Percentiles rank a stretch among this genome's conserved stretches.
Evolutionary conservation across 2,888 invertebrate genomes (phyloP).

Genomic region (Villa cingulata): DNA sequence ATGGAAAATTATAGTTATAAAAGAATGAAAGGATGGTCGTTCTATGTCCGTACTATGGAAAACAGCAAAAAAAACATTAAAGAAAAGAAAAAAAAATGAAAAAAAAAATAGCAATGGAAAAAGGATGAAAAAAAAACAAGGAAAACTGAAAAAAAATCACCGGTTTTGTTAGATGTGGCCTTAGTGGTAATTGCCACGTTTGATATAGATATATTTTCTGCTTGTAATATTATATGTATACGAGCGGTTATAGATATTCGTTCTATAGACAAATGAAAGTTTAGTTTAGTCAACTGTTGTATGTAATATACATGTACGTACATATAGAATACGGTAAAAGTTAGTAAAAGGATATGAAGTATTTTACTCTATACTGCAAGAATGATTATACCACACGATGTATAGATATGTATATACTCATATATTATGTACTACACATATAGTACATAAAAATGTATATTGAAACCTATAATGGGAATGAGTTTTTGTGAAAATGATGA

Average conservation of each 20-base stretch:
- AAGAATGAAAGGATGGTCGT: slow-evolving; percentile 4
- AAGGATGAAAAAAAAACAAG: background rate
- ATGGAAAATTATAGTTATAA: background rate
- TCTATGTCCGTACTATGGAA: slow-evolving; percentile 7
- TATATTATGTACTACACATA: too few relatives aligned
- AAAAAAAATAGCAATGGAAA: background rate
- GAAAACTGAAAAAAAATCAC: background rate
- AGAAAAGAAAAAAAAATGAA: too few relatives aligned
- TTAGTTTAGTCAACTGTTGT: too few relatives aligned
- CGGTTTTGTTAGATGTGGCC: slow-evolving; percentile 31
- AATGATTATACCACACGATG: too few relatives aligned
- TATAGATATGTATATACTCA: too few relatives aligned
- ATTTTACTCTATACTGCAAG: background rate
- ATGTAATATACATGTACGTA: too few relatives aligned
- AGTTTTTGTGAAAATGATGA: too few relatives aligned
- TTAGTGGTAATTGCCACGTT: slow-evolving; percentile 33
- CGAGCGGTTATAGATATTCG: too few relatives aligned
- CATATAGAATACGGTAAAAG: too few relatives aligned
- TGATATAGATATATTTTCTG: background rate
- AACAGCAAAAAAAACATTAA: slow-evolving; percentile 6
- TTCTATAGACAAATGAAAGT: background rate
- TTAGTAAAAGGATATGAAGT: background rate
- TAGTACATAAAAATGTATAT: too few relatives aligned
- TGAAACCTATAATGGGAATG: background rate
- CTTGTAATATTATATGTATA: too few relatives aligned